Base-by-base conservation (phyloP, 1,140 invertebrate species). In the Polyergus mexicanus region DNA sequence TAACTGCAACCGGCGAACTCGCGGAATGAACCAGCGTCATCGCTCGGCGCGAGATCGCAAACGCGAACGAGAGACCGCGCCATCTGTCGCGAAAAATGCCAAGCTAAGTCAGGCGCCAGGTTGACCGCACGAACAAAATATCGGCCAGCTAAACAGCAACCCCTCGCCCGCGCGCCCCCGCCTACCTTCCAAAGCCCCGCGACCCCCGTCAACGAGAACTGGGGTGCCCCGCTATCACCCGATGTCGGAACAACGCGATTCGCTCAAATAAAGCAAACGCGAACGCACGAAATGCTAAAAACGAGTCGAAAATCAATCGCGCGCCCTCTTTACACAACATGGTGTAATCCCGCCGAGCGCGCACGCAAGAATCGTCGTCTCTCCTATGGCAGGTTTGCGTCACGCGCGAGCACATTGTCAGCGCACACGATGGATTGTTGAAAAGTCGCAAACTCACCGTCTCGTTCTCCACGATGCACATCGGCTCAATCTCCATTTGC, bases 401-500 rank as follows among this genome's bases (percentile, higher is more conserved):
- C 91, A 90, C 77, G 62, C 84, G 62, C 87, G 76, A 85, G 81
- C 90, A 84, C 87, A 80, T 86, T 89, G 88, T 93, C 83, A 84
- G 77, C 88, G 63, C 32, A 51, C 22, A 22, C 32, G 47, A n/a
- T n/a, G 4, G 28, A 60, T 60, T 6, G 54, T 19, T 11, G 2
- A 72, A 44, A 85, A 90, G 63, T 80, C 62, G 63, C 69, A 74
- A 41, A 93, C 94, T 94, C 88, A 94, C 94, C 94, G 91, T 93
- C 65, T 94, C 94, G 72, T 94, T 94, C 86, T 94, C 94, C 22
- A 78, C 92, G 60, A 94, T 91, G 81, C 93, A 94, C 92, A 93
- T 88, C 5, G 92, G 92, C 78, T 94, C 94, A 38, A 94, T 91
- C 11, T 94, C 94, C 94, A 94, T 94, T 51, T 51, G 63, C 69